Evolutionary conservation across 1,140 invertebrate species (phyloP).

Genomic region (Ostrea edulis): DNA sequence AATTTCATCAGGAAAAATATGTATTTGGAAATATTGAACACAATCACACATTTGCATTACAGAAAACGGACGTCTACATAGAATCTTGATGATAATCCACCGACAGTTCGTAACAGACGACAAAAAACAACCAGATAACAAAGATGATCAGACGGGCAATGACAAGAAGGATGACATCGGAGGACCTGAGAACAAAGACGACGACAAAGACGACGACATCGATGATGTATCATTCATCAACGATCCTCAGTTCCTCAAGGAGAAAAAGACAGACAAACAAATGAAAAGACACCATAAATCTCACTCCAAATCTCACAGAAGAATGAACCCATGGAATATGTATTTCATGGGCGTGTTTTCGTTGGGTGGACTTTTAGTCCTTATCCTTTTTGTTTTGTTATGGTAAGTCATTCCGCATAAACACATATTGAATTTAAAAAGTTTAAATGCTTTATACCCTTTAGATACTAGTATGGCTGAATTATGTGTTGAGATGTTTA

Average conservation of each 20-base stretch:
- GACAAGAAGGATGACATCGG: background rate
- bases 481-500: background rate
- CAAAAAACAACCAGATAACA: background rate
- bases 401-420: background rate
- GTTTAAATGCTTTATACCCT: no score
- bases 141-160: background rate
- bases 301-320: background rate
- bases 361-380: background rate
- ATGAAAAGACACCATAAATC: background rate
- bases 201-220: background rate
- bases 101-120: background rate
- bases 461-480: no score
- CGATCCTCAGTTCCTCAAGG: background rate
- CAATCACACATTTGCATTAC: background rate
- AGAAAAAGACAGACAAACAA: background rate
- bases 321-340: background rate
- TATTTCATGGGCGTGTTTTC: background rate
- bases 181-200: background rate
- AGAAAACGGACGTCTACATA: background rate
- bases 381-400: background rate
- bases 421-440: no score
- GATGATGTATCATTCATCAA: background rate
- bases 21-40: background rate
- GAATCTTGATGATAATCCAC: background rate
- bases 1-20: background rate